phyloP scores from a whole-genome alignment of 2,113 vertebrate species.

The Corvus moneduloides region DNA sequence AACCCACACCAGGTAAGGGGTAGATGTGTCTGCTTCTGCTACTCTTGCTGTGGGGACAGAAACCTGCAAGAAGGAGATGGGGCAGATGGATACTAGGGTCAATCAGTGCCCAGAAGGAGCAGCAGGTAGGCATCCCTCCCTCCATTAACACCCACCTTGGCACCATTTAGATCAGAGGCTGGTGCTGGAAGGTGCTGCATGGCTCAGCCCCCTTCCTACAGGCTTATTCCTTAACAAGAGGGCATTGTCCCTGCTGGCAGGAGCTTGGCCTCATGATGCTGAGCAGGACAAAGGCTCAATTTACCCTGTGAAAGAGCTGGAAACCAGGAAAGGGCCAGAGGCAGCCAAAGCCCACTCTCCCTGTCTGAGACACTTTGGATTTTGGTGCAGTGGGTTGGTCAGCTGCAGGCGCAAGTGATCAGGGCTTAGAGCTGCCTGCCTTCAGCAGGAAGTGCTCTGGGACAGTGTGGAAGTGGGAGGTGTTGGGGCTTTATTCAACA shows the following conservation, averaged over 20 bases:
- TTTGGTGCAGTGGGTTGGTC: not conserved
- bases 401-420: not conserved
- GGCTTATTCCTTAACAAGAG: constrained; percentile 1
- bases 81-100: not conserved
- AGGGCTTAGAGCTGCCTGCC: not conserved
- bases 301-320: constrained; percentile 7
- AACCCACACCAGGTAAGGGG: not conserved
- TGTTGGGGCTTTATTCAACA: not conserved
- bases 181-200: not conserved
- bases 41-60: not conserved
- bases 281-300: constrained; percentile 32
- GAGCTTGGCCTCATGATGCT: not conserved
- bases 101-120: not conserved
- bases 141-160: not conserved
- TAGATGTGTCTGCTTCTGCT: not conserved
- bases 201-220: not conserved
- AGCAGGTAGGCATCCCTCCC: not conserved
- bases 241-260: not conserved
- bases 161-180: not conserved
- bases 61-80: not conserved
- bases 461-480: not conserved
- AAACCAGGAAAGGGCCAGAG: not conserved
- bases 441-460: not conserved
- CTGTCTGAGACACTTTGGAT: not conserved
- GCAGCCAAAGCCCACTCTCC: not conserved